These are phyloP conservation scores for Melanotaenia parkinsoni DNA, from an alignment of 2,797 vertebrate genomes.

Conservation along the genomic window DNA sequence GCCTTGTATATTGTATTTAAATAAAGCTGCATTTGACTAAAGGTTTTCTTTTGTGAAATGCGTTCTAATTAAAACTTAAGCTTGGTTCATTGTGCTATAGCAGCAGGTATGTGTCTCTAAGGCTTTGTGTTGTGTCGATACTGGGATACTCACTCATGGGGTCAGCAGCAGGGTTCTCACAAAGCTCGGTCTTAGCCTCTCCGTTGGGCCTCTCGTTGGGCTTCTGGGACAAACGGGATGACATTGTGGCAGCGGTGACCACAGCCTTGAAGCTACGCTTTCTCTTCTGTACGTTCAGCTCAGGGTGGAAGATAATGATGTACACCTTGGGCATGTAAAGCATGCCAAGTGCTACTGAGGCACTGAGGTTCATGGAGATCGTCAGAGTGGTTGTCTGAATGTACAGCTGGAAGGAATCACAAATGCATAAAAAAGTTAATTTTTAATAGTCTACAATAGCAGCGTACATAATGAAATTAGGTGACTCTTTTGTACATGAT, in stretches of 20 bases:
- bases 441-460: conserved; percentile 17
- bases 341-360: conserved; percentile 98
- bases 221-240: conserved; percentile 94
- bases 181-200: conserved; percentile 97
- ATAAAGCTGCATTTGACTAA: background rate
- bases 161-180: conserved; percentile 86
- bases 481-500: background rate
- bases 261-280: conserved; percentile 99
- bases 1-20: background rate
- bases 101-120: background rate
- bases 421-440: conserved; percentile 7
- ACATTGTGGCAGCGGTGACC: conserved; percentile 98
- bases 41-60: background rate
- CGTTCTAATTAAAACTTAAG: background rate
- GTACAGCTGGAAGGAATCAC: conserved; percentile 87
- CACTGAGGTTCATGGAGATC: conserved; percentile 99
- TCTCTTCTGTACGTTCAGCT: conserved; percentile 97
- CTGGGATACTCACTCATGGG: conserved; percentile 75
- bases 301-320: conserved; percentile 99
- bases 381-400: conserved; percentile 99
- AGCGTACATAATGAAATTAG: conserved; percentile 5
- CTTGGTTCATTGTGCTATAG: background rate
- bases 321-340: conserved; percentile 99
- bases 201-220: conserved; percentile 96
- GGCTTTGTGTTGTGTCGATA: conserved; percentile 9